These are phyloP conservation scores for Stictonetta naevosa DNA, from an alignment of 2,113 vertebrate genomes.

Conservation along the genomic window DNA sequence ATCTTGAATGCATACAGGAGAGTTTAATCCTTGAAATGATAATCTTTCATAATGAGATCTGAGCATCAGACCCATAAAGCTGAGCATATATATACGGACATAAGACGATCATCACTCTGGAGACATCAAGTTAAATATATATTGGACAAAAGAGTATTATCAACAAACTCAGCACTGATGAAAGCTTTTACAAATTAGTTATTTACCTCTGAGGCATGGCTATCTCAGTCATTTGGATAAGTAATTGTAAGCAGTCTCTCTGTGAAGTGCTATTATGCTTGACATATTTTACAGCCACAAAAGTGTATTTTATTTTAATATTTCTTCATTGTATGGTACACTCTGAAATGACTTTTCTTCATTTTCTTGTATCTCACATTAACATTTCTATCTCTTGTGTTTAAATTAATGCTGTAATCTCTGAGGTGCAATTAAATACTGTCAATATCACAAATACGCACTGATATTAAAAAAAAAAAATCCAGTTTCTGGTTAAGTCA, in stretches of 20 bases:
- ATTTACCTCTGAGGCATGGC: slow-evolving; percentile 6
- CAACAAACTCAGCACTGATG: not conserved
- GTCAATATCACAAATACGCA: not conserved
- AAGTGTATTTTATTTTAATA: not conserved
- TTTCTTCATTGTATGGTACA: not conserved
- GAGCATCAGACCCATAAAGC: not conserved
- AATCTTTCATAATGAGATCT: slow-evolving; percentile 23
- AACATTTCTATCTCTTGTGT: slow-evolving; percentile 7
- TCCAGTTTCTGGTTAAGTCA: not conserved
- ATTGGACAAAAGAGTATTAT: slow-evolving; percentile 12
- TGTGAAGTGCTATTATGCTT: slow-evolving; percentile 9
- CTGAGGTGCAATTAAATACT: slow-evolving; percentile 5
- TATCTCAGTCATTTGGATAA: slow-evolving; percentile 16
- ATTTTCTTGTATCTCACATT: slow-evolving; percentile 9
- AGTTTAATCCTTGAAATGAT: not conserved
- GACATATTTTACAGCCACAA: slow-evolving; percentile 22
- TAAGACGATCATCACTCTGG: not conserved
- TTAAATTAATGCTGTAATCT: slow-evolving; percentile 42
- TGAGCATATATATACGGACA: not conserved
- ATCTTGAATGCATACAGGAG: not conserved
- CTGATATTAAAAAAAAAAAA: not conserved
- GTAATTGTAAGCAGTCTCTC: slow-evolving; percentile 28
- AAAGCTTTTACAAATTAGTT: slow-evolving; percentile 1
- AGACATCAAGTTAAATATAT: not conserved
- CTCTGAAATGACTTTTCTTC: slow-evolving; percentile 1